Evolutionary conservation across 2,888 invertebrate species (phyloP), one percentile per base, ranked within the genome.

Genomic region (Napeogenes sylphis): DNA sequence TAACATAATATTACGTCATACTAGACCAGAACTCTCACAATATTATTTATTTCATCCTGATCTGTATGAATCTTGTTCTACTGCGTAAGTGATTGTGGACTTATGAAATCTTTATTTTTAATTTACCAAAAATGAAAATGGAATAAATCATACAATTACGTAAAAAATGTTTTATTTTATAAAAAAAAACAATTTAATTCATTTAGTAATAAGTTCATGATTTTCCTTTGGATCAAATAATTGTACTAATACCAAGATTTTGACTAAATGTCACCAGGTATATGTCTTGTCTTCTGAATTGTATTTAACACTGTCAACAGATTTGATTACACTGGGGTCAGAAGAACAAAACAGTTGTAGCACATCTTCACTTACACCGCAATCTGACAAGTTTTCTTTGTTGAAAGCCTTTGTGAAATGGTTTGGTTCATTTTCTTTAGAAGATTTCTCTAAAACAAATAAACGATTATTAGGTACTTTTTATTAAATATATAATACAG

Each of bases 311-410:
- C 93, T 93, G 73, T 95, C 94, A 38, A 94, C 77, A 56, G 91
- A 83, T 70, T 89, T 83, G 14, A 94, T 85, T 8, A 87, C 73
- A 14, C 78, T 76, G 0, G 90, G 84, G 75, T 94, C 92, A 1
- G 92, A 78, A 0, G 91, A 91, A 76, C 95, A 95, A 82, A 95
- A 94, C 64, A 92, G 90, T 70, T 92, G 91, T n/a, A 95, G 81
- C 76, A 94, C 87, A 33, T 88, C 86, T 6, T 92, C 83, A 68
- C 87, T 92, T 42, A 97, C 90, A 5, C 97, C 97, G 78, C 97
- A 97, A 81, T 97, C 97, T 0, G 95, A 95, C n/a, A 97, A 91
- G 84, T 96, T 97, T 83, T 96, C 96, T 75, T 95, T 93, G 57
- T 94, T 94, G 84, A 97, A 97, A 1, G 95, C 94, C 78, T 85